Base-by-base conservation (phyloP, 2,113 vertebrate species). In the Excalfactoria chinensis region DNA sequence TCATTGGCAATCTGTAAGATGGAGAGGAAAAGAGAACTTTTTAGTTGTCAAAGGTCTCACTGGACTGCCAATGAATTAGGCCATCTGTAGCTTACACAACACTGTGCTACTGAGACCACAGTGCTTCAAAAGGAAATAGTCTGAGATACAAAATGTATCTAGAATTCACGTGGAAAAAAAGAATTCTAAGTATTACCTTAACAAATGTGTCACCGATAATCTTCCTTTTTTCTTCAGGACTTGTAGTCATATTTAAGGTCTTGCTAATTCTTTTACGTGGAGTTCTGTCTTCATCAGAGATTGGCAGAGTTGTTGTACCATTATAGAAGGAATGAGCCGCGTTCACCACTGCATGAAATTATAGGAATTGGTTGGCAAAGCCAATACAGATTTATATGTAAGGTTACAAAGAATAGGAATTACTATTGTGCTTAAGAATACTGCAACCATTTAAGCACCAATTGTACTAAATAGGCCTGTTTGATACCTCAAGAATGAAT, bases 201-300 rank as follows among this genome's bases (percentile, higher is more conserved):
- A 99, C 99, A 93, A 99, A 99, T 17, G 99, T 99, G 96, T 99
- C 99, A 18, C 99, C 99, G 22, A 99, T 99, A 53, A 99, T 99
- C 97, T 99, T 99, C 53, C 99, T 98, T 92, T 99, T 99, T 94
- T 99, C 99, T 84, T 99, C 99, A 8, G 99, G 99, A 97, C 99
- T 99, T 84, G 99, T 99, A 18, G 99, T 99, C 99, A 99, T 99
- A 88, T 99, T 99, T 64, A 99, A 97, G 2, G 99, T 99, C 95
- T 99, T 99, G 97, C 99, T 99, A 82, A 99, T 99, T 94, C 99
- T 98, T 96, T 99, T 99, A 32, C 99, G 98, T 77, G 99, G 99
- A 8, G 99, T 99, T 84, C 99, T 97, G 94, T 99, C 99, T 96
- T 99, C 99, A 23, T 99, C 99, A 1, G 99, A 99, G 97, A 99